These are phyloP conservation scores for Drosophila prosaltans DNA, from an alignment of 1,140 invertebrate species.

Conservation along the genomic window DNA sequence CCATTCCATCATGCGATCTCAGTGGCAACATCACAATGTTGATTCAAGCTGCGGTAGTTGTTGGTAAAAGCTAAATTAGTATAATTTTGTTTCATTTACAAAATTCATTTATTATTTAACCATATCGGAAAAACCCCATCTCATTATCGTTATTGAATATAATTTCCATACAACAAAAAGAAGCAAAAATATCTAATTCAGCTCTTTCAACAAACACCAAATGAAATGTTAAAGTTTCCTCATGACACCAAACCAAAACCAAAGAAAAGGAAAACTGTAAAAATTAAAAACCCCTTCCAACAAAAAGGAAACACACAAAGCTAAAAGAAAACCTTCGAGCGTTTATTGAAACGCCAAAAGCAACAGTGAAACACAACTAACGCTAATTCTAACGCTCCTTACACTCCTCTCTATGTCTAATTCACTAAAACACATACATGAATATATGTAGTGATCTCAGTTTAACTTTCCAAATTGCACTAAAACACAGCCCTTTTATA, in stretches of 20 bases:
- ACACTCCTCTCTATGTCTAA: neutral
- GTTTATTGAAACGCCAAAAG: neutral
- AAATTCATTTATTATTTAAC: neutral
- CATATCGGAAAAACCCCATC: neutral
- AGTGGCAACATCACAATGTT: slow-evolving; percentile 83
- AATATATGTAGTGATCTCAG: neutral
- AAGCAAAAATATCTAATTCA: slow-evolving; percentile 76
- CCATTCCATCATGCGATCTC: slow-evolving; percentile 33
- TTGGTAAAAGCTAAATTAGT: slow-evolving; percentile 83
- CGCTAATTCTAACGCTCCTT: neutral
- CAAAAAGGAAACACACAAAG: neutral
- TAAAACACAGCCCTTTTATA: neutral
- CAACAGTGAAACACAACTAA: slow-evolving; percentile 5
- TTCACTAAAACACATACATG: neutral
- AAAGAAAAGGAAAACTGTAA: slow-evolving; percentile 33
- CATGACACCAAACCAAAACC: slow-evolving; percentile 68
- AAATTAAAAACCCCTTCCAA: slow-evolving; percentile 13
- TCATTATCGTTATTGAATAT: neutral
- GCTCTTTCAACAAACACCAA: slow-evolving; percentile 83
- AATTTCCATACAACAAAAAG: slow-evolving; percentile 29
- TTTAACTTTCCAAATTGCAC: slow-evolving; percentile 4
- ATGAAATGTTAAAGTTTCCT: slow-evolving; percentile 79
- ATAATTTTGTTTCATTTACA: slow-evolving; percentile 58
- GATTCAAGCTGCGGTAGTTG: slow-evolving; percentile 83
- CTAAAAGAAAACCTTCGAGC: neutral